Evolutionary conservation across 2,113 vertebrate genomes (phyloP), one percentile per base, ranked within the genome.

Genomic region (Phodopus roborovskii): DNA sequence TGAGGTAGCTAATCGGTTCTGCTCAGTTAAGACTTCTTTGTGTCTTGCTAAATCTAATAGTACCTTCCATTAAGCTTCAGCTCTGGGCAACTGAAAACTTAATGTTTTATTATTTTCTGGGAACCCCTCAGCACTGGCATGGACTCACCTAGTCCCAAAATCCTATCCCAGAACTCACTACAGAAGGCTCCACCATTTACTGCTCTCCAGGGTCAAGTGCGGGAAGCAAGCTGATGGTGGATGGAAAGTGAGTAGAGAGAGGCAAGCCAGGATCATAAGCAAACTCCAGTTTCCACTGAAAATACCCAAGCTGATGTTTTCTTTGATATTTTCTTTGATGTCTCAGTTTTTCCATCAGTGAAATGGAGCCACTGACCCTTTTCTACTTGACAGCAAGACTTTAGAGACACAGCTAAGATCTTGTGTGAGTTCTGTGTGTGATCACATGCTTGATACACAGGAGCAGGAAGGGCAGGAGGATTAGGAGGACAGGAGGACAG

Each of bases 21-120:
- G 92, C 89, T 98, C 92, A 84, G 97, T 94, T 97, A 97, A 96
- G 91, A 97, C 86, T 95, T 96, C 97, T 96, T 97, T 98, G 97
- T 97, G 92, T 93, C 87, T 96, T 87, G 86, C 91, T 87, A 95
- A 97, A 96, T 94, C 93, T 97, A 98, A 98, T 95, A 98, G 98
- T 91, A 94, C 48, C 62, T 98, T 98, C 97, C 95, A 96, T 97
- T 94, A 94, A 62, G 91, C 90, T 74, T 87, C 93, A 92, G 92
- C 97, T 97, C 92, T 95, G 82, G 58, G 85, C 30, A 84, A 77
- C 82, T 82, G 66, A 92, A 96, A 85, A 94, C 91, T 92, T 74
- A 87, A 84, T 86, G 62, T 88, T 89, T 94, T 74, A 64, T 94
- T 92, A 85, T 58, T 94, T 81, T 60, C 85, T 20, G 15, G 12